These are phyloP conservation scores for Ceyx margarethae DNA, from an alignment of 2,113 vertebrate genomes.

Conservation along the genomic window DNA sequence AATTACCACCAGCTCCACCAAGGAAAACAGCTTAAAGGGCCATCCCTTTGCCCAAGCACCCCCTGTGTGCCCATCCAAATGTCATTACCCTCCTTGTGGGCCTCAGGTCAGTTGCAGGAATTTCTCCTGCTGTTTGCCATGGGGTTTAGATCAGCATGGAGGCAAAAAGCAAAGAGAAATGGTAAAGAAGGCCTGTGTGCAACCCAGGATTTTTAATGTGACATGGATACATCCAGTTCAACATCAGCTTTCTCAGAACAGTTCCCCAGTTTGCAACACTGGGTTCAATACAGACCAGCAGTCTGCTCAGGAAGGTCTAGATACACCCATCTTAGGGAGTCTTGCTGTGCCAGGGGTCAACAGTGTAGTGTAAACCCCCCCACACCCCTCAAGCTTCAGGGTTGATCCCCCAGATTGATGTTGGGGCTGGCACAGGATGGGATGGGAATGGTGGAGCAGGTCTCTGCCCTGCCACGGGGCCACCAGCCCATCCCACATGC, in stretches of 20 bases:
- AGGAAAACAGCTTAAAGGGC: not conserved
- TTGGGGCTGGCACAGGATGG: not conserved
- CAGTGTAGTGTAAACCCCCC: not conserved
- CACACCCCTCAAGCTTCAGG: not conserved
- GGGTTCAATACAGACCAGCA: not conserved
- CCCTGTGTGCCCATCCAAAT: not conserved
- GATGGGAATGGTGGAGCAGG: fast-evolving
- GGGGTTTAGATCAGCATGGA: not conserved
- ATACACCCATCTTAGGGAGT: not conserved
- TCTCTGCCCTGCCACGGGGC: not conserved
- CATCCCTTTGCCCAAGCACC: not conserved
- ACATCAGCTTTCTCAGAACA: not conserved
- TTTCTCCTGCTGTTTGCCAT: not conserved
- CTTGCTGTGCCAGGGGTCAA: not conserved
- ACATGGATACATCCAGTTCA: not conserved
- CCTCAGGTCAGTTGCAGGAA: not conserved
- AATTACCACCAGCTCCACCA: not conserved
- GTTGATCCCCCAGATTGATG: not conserved
- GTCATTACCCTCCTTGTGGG: fast-evolving
- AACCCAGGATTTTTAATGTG: not conserved
- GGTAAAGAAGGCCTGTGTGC: not conserved
- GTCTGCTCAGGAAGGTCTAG: not conserved
- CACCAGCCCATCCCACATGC: fast-evolving
- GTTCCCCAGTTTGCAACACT: not conserved
- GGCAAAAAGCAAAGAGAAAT: not conserved